Evolutionary conservation across 2,888 invertebrate genomes (phyloP).

Genomic region (Epinotia ramella): DNA sequence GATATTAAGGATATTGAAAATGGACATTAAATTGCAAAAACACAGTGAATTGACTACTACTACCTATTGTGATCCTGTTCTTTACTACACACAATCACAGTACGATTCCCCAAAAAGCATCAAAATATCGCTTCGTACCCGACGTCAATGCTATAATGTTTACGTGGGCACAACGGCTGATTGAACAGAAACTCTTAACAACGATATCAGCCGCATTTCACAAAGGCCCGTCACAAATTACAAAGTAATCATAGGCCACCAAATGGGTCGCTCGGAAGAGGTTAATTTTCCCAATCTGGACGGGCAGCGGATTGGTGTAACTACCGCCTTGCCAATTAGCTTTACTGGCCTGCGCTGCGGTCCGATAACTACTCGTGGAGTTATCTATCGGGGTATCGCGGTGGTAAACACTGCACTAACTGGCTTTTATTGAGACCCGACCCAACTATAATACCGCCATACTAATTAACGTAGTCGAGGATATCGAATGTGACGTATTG

Average conservation of each 20-base stretch:
- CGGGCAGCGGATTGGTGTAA: conserved; percentile 66
- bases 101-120: conserved; percentile 17
- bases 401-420: conserved; percentile 65
- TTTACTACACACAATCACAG: not conserved
- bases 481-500: not conserved
- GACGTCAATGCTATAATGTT: conserved; percentile 22
- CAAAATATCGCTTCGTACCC: conserved; percentile 19
- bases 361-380: conserved; percentile 76
- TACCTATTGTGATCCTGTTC: not conserved
- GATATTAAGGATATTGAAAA: too few relatives aligned
- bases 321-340: conserved; percentile 80
- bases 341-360: conserved; percentile 80
- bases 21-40: not conserved
- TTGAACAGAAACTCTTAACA: conserved; percentile 54
- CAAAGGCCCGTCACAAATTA: conserved; percentile 69
- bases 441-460: not conserved
- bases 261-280: conserved; percentile 77
- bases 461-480: not conserved
- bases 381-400: conserved; percentile 75
- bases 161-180: conserved; percentile 41
- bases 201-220: conserved; percentile 60
- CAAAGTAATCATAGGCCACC: conserved; percentile 78
- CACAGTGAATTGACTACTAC: not conserved
- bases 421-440: conserved; percentile 25
- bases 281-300: conserved; percentile 79